Evolutionary conservation across 1,140 invertebrate genomes (phyloP), one percentile per base, ranked within the genome.

Genomic region (Chelonus insularis): DNA sequence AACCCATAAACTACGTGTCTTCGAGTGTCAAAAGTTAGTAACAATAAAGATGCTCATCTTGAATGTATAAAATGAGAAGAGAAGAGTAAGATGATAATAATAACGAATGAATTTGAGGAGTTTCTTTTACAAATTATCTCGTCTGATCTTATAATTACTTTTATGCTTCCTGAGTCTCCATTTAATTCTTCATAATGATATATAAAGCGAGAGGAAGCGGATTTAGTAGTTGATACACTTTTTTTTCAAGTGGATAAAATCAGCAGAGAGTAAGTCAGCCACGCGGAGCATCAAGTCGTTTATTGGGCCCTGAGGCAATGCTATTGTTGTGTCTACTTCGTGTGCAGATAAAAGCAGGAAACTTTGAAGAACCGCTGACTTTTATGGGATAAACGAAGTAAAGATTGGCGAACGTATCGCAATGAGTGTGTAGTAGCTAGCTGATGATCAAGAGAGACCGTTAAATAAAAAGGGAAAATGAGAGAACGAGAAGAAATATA

Each of bases 251-350:
- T n/a, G n/a, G n/a, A n/a, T n/a, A n/a, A n/a, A n/a, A n/a, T n/a
- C n/a, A 16, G 16, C 16, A 43, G 9, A 43, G 41, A 16, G 12
- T 16, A 16, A 14, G 14, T 16, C 16, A 43, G 41, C 14, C 41
- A 43, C 41, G 41, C 41, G 41, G 8, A 18, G 41, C 41, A 52
- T 29, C 58, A 55, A 63, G 60, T 63, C 60, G 68, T 72, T 79
- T 81, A 79, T 79, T 79, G 77, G 72, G 66, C 72, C 78, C 73
- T 58, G 69, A 70, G 74, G 77, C 71, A 63, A 70, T 65, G 72
- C 66, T 68, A 78, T 79, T 80, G 74, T 79, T 79, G 71, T 72
- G 75, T 64, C 70, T 71, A 71, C 55, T 63, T 51, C 62, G n/a
- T 48, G 37, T 54, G 39, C 51, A 23, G 14, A 39, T 23, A 56